Base-by-base conservation (phyloP, 2,888 invertebrate genomes). In the Cheilosia urbana region DNA sequence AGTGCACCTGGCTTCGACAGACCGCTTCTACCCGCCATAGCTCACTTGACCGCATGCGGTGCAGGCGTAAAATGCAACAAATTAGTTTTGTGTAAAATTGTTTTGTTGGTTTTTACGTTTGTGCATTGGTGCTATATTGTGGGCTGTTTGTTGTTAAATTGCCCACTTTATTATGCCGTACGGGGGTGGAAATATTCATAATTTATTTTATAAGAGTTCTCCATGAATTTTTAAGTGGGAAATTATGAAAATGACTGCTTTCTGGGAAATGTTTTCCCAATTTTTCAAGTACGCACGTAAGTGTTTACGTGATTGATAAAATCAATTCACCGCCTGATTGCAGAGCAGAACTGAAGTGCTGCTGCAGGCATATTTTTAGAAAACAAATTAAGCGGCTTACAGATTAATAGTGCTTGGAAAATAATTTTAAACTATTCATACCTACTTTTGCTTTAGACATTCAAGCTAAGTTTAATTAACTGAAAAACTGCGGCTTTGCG, bases 151-250 rank as follows among this genome's bases (percentile, higher is more conserved):
- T 71, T 81, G 72, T 72, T 81, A 65, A 81, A 85, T 71, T 76
- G 63, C 17, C 65, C 79, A 77, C 81, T 81, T 81, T 68, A 85
- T 81, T 77, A 66, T 71, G 37, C 76, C 30, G 65, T 37, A 13
- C 15, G 65, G 13, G 13, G 51, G 47, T 9, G 30, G 37, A 66
- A 79, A 71, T 76, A 63, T 76, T 85, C 62, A 85, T 85, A 81
- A 76, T 76, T 76, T 76, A 76, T 81, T 72, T 85, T 68, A 66
- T 72, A 81, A 81, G 76, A 77, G 80, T 72, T 81, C 72, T 81
- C 57, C 76, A 85, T 85, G 80, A 72, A 85, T 72, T 72, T 81
- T 85, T 73, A 51, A 85, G 81, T 77, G 76, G 76, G n/a, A 63
- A 77, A 77, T 85, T 85, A 81, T 85, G 81, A 85, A 76, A 85